phyloP scores from a whole-genome alignment of 2,113 vertebrate genomes.

The Spea bombifrons region DNA sequence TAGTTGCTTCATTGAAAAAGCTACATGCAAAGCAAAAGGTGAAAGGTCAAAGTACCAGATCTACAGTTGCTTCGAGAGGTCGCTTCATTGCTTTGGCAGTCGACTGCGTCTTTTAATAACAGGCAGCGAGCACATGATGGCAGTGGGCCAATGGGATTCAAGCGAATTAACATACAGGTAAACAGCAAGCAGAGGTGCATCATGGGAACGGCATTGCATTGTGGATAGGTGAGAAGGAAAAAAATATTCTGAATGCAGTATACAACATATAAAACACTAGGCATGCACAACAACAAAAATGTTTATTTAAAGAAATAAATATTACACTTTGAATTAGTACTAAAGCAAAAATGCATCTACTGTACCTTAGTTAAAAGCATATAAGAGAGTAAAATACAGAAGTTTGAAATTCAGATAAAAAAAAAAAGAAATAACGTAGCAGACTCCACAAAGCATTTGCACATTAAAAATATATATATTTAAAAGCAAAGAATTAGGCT shows the following conservation, averaged over 20 bases:
- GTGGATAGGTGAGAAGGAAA: conserved; percentile 99
- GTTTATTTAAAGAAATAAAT: conserved; percentile 89
- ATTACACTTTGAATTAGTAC: conserved; percentile 93
- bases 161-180: conserved; percentile 99
- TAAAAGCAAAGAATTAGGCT: conserved; percentile 57
- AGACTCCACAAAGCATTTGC: conserved; percentile 76
- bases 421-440: conserved; percentile 74
- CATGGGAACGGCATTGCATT: conserved; percentile 99
- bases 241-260: conserved; percentile 99
- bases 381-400: conserved; percentile 85
- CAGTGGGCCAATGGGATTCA: conserved; percentile 99
- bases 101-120: conserved; percentile 99
- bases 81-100: conserved; percentile 99
- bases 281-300: conserved; percentile 99
- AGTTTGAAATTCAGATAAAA: conserved; percentile 75
- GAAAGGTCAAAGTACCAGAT: conserved; percentile 99
- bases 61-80: conserved; percentile 99
- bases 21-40: conserved; percentile 99
- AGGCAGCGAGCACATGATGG: conserved; percentile 99
- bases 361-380: conserved; percentile 86
- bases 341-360: conserved; percentile 84
- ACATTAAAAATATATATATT: conserved; percentile 65
- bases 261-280: conserved; percentile 99
- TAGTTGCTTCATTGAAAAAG: conserved; percentile 94
- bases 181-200: conserved; percentile 99